Conservation (phyloP, 35 echinoderm and acorn worm species). For the Apostichopus californicus region DNA sequence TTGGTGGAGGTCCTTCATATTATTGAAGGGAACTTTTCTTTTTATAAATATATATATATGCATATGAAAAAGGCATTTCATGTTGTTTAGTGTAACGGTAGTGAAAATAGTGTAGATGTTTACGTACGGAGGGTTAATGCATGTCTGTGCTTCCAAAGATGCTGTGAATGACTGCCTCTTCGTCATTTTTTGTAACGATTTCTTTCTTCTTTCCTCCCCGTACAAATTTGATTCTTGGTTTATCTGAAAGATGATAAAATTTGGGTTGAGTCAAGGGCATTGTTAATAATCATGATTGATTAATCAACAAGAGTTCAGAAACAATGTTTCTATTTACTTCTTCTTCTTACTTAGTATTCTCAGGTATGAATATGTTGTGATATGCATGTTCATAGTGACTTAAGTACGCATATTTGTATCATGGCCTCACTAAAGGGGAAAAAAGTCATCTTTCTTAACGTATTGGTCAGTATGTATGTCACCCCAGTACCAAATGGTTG, state of each 20-base stretch:
- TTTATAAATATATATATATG: constrained; percentile 2
- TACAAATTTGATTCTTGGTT: background rate
- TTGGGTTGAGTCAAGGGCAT: background rate
- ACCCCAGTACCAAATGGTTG: too few relatives aligned
- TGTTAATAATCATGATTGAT: background rate
- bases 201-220: background rate
- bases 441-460: too few relatives aligned
- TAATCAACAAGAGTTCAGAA: background rate
- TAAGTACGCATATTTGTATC: too few relatives aligned
- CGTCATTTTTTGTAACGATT: background rate
- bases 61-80: constrained; percentile 1
- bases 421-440: too few relatives aligned
- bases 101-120: background rate
- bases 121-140: background rate
- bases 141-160: constrained; percentile 7
- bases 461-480: too few relatives aligned
- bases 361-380: background rate
- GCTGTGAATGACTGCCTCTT: background rate
- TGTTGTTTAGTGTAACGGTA: background rate
- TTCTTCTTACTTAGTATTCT: background rate
- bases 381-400: background rate
- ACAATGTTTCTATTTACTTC: background rate
- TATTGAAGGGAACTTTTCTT: background rate
- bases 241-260: background rate
- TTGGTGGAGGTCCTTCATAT: background rate